Evolutionary conservation across 2,113 vertebrate genomes (phyloP).

Genomic region (Labrus mixtus): DNA sequence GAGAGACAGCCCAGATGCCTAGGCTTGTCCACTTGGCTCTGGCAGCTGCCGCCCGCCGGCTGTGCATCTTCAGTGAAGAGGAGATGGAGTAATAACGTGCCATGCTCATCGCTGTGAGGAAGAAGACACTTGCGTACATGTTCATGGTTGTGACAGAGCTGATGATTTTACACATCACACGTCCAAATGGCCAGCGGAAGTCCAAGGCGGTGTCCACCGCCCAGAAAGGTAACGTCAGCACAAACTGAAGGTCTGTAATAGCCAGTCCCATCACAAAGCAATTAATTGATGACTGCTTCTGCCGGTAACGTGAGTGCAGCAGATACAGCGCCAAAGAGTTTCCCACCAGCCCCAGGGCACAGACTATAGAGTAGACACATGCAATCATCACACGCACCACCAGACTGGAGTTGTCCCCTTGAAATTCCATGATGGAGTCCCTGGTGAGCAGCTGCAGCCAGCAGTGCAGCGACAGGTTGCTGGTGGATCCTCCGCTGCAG

Average conservation of each 20-base stretch:
- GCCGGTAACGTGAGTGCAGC: slow-evolving; percentile 81
- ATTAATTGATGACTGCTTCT: slow-evolving; percentile 85
- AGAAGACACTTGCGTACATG: slow-evolving; percentile 88
- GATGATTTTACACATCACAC: slow-evolving; percentile 87
- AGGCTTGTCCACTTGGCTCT: slow-evolving; percentile 83
- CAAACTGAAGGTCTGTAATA: slow-evolving; percentile 87
- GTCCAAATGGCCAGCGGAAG: slow-evolving; percentile 88
- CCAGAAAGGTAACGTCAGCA: slow-evolving; percentile 88
- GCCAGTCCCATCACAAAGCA: slow-evolving; percentile 87
- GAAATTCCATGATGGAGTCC: slow-evolving; percentile 79
- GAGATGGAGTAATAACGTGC: slow-evolving; percentile 85
- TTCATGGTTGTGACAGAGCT: slow-evolving; percentile 87
- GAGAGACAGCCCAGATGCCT: slow-evolving; percentile 83
- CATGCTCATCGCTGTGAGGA: slow-evolving; percentile 87
- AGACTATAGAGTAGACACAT: slow-evolving; percentile 85
- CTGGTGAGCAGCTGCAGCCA: slow-evolving; percentile 83
- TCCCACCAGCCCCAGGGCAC: slow-evolving; percentile 84
- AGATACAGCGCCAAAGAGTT: slow-evolving; percentile 87
- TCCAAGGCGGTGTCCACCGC: slow-evolving; percentile 86
- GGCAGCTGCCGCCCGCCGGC: slow-evolving; percentile 67
- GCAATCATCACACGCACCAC: slow-evolving; percentile 83
- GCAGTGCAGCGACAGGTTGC: slow-evolving; percentile 83
- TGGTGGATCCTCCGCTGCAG: slow-evolving; percentile 52
- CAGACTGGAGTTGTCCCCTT: slow-evolving; percentile 79
- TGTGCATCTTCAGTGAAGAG: slow-evolving; percentile 83